A percentile compares a stretch with the other conserved stretches of the same genome.
Evolutionary conservation across 2,797 vertebrate genomes (phyloP).

Genomic region (Chaunax sp.): DNA sequence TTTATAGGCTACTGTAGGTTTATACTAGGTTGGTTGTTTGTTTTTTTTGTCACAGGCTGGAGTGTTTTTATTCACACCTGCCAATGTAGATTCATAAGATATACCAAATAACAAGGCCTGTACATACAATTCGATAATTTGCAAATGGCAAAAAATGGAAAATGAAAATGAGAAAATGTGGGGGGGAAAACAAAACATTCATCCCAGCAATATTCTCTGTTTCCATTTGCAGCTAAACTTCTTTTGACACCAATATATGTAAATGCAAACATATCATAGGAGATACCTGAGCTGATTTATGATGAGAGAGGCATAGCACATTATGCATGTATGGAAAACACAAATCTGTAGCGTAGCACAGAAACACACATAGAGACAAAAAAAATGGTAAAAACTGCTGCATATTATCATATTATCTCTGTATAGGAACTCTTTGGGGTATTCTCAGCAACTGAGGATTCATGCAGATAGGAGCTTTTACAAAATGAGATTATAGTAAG

Average conservation of each 20-base stretch:
- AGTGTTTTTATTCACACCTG: constrained; percentile 11
- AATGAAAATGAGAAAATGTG: not conserved
- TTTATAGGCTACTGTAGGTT: too few species aligned
- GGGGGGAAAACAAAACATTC: too few species aligned
- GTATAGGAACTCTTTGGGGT: constrained; percentile 12
- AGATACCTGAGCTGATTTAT: constrained; percentile 24
- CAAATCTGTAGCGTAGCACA: not conserved
- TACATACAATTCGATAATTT: not conserved
- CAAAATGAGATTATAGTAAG: constrained; percentile 41
- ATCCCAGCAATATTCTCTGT: not conserved
- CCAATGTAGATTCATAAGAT: not conserved
- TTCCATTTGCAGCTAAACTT: not conserved
- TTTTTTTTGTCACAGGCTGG: not conserved
- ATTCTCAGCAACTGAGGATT: constrained; percentile 21
- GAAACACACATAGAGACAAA: constrained; percentile 17
- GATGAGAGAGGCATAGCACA: constrained; percentile 1
- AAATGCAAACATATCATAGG: constrained; percentile 18
- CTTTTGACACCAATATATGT: constrained; percentile 6
- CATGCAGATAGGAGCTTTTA: constrained; percentile 36
- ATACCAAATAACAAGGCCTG: not conserved
- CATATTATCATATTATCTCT: constrained; percentile 12
- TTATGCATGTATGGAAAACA: not conserved
- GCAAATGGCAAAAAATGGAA: too few species aligned
- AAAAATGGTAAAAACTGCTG: constrained; percentile 13
- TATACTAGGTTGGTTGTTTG: too few species aligned